Evolutionary conservation across 1,140 invertebrate species (phyloP).

Genomic region (Zaprionus lachaisei): DNA sequence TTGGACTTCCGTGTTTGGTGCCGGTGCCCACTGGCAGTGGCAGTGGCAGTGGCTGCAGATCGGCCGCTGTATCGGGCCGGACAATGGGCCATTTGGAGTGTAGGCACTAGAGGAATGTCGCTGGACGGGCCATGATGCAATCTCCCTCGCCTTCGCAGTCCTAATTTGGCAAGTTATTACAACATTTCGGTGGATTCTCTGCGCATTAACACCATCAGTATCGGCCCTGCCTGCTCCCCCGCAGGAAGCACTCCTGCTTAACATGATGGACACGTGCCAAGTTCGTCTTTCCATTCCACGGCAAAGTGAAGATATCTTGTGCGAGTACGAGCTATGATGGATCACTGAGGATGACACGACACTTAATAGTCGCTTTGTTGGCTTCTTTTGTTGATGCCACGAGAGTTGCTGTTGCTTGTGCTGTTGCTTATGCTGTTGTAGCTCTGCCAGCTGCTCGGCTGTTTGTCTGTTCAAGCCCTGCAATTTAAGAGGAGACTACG

Average conservation of each 20-base stretch:
- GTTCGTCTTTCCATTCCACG: slow-evolving; percentile 57
- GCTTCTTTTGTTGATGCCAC: slow-evolving; percentile 45
- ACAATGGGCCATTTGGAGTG: slow-evolving; percentile 69
- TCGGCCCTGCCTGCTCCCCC: slow-evolving; percentile 24
- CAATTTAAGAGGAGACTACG: slow-evolving; percentile 69
- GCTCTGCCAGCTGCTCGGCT: slow-evolving; percentile 48
- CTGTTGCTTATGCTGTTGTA: slow-evolving; percentile 12
- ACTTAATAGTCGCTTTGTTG: slow-evolving; percentile 70
- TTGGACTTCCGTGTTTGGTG: slow-evolving; percentile 70
- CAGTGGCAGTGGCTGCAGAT: background rate
- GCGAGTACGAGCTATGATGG: slow-evolving; percentile 65
- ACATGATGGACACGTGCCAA: slow-evolving; percentile 76
- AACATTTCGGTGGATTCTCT: slow-evolving; percentile 45
- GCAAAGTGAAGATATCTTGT: slow-evolving; percentile 39
- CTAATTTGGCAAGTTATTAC: slow-evolving; percentile 72
- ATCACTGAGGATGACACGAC: slow-evolving; percentile 76
- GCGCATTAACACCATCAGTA: slow-evolving; percentile 53
- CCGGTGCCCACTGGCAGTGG: background rate
- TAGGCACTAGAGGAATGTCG: slow-evolving; percentile 25
- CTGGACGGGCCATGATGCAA: slow-evolving; percentile 43
- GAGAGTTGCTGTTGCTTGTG: slow-evolving; percentile 16
- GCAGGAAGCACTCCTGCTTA: slow-evolving; percentile 46
- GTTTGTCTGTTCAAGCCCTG: slow-evolving; percentile 54
- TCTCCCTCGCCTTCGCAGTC: slow-evolving; percentile 40
- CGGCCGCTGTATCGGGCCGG: slow-evolving; percentile 23